Conservation (phyloP, 2,113 vertebrate species). For the Oreotrochilus melanogaster region DNA sequence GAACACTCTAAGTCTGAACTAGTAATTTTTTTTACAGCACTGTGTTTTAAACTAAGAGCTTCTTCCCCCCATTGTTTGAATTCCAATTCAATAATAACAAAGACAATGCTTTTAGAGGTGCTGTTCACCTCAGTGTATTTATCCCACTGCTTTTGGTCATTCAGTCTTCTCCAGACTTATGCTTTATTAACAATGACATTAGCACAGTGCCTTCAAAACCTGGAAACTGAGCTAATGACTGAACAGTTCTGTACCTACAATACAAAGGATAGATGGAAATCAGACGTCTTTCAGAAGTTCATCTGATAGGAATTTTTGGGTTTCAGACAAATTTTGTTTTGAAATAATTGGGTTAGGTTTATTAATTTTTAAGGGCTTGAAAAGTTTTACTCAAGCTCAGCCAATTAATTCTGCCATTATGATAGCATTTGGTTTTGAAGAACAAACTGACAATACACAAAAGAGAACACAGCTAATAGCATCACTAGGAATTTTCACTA, state of each 20-base stretch:
- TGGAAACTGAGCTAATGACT: background rate
- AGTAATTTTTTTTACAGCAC: background rate
- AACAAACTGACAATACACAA: background rate
- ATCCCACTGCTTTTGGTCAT: background rate
- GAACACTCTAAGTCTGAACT: background rate
- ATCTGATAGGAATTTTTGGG: background rate
- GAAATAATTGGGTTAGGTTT: background rate
- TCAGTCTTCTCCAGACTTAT: background rate
- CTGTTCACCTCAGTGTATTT: background rate
- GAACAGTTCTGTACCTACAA: background rate
- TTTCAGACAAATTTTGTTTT: background rate
- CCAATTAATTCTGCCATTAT: background rate
- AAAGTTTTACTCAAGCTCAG: background rate
- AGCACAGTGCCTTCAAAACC: background rate
- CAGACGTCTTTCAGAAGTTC: background rate
- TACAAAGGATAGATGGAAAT: background rate
- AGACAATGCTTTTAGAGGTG: background rate
- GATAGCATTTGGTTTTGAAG: background rate
- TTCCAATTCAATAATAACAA: background rate
- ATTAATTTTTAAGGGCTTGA: background rate
- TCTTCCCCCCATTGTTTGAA: background rate
- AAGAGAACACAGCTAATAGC: background rate
- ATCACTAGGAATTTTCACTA: background rate
- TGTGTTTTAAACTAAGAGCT: background rate
- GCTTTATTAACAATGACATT: background rate